These are phyloP conservation scores for Pandemis heparana DNA, from an alignment of 2,888 invertebrate genomes.

Conservation along the genomic window DNA sequence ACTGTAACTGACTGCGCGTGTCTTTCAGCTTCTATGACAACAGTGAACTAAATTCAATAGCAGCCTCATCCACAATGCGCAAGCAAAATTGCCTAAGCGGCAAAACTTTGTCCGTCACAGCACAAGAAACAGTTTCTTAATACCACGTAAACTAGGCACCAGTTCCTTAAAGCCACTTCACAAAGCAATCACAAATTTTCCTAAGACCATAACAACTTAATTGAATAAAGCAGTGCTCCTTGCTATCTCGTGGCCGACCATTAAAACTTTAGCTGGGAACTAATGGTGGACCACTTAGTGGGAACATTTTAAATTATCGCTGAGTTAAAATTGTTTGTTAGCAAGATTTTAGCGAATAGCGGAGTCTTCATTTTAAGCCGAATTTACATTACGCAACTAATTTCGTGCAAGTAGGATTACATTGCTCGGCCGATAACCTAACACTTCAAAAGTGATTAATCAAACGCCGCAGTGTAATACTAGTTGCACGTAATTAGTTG, in stretches of 20 bases:
- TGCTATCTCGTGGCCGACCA: slow-evolving; percentile 28
- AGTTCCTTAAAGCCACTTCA: slow-evolving; percentile 5
- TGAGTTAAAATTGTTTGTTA: slow-evolving; percentile 29
- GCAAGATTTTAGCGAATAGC: slow-evolving; percentile 5
- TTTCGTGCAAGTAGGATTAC: too few relatives aligned
- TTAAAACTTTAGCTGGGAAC: slow-evolving; percentile 41
- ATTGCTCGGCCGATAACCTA: too few relatives aligned
- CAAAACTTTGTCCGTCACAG: neutral
- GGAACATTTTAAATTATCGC: slow-evolving; percentile 37
- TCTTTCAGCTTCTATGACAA: neutral
- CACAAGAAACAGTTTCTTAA: neutral
- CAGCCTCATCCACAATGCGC: neutral
- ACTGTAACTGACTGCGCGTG: too few relatives aligned
- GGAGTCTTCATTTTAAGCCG: too few relatives aligned
- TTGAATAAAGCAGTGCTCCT: slow-evolving; percentile 39
- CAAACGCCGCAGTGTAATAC: too few relatives aligned
- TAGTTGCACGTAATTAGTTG: too few relatives aligned
- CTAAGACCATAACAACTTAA: slow-evolving; percentile 38
- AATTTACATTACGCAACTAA: too few relatives aligned
- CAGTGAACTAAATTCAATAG: neutral
- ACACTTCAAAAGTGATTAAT: too few relatives aligned
- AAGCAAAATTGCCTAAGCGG: neutral
- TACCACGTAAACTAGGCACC: slow-evolving; percentile 10
- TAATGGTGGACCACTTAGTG: slow-evolving; percentile 37
- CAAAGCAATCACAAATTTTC: slow-evolving; percentile 37